Evolutionary conservation across 2,113 vertebrate genomes (phyloP).

Genomic region (Danionella cerebrum): DNA sequence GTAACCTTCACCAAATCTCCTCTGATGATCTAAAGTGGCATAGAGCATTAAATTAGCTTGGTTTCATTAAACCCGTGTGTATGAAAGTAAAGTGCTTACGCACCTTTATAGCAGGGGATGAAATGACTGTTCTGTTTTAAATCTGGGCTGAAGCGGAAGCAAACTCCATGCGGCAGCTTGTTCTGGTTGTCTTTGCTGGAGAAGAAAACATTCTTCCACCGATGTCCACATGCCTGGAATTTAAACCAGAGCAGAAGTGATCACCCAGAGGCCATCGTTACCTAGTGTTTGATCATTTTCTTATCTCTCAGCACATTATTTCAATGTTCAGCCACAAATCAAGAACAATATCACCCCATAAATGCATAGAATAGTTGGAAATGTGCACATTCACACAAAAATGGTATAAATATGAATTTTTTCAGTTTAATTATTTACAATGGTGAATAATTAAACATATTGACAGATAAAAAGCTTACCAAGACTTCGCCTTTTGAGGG

Average conservation of each 20-base stretch:
- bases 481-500: slow-evolving; percentile 73
- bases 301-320: too few relatives aligned
- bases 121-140: slow-evolving; percentile 60
- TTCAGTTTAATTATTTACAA: too few relatives aligned
- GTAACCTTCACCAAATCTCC: slow-evolving; percentile 65
- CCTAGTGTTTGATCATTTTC: too few relatives aligned
- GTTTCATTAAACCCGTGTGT: too few relatives aligned
- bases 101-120: slow-evolving; percentile 86
- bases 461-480: slow-evolving; percentile 60
- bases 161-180: slow-evolving; percentile 81
- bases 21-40: slow-evolving; percentile 55
- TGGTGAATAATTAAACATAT: too few relatives aligned
- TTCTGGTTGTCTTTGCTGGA: slow-evolving; percentile 61
- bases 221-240: slow-evolving; percentile 79
- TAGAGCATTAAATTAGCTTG: background rate
- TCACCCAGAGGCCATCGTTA: too few relatives aligned
- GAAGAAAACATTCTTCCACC: slow-evolving; percentile 90
- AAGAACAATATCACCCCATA: too few relatives aligned
- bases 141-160: slow-evolving; percentile 73
- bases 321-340: too few relatives aligned
- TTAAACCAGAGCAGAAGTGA: background rate
- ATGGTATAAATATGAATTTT: too few relatives aligned
- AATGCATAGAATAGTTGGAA: too few relatives aligned
- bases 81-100: background rate
- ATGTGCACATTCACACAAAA: too few relatives aligned